Conservation (phyloP, 1,140 invertebrate genomes). For the Papilio polyxenes region DNA sequence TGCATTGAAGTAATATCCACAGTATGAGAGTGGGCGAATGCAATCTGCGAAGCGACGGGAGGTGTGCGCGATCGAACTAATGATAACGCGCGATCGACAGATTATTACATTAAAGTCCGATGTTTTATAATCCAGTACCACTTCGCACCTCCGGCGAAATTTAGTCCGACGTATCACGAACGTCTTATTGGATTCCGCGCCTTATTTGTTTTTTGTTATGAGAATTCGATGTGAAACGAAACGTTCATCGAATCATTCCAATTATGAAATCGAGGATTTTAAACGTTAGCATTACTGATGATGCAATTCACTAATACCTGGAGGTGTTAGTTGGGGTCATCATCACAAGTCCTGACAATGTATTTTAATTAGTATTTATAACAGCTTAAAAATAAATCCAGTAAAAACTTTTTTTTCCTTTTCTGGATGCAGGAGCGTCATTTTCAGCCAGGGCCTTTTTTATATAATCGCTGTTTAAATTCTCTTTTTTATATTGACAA, state of each 20-base stretch:
- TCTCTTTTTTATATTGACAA: neutral
- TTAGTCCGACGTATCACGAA: slow-evolving; percentile 45
- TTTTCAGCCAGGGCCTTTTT: neutral
- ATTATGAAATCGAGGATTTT: slow-evolving; percentile 7
- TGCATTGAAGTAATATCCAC: slow-evolving; percentile 60
- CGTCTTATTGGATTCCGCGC: slow-evolving; percentile 44
- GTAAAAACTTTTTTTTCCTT: too few relatives aligned
- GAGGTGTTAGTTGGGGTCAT: neutral
- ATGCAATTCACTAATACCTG: neutral
- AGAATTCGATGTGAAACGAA: slow-evolving; percentile 31
- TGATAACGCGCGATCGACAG: slow-evolving; percentile 73
- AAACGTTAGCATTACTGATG: slow-evolving; percentile 4
- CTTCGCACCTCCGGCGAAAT: slow-evolving; percentile 63
- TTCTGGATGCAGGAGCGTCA: too few relatives aligned
- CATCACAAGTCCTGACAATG: too few relatives aligned
- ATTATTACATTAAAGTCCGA: slow-evolving; percentile 77
- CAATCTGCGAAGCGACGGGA: slow-evolving; percentile 75
- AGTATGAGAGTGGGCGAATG: slow-evolving; percentile 60
- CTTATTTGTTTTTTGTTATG: slow-evolving; percentile 35
- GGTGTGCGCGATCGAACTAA: slow-evolving; percentile 70
- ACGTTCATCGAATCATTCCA: slow-evolving; percentile 5
- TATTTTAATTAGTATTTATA: too few relatives aligned
- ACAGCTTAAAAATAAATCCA: too few relatives aligned
- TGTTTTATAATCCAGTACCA: slow-evolving; percentile 66
- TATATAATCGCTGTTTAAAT: neutral